Evolutionary conservation across 2,888 invertebrate species (phyloP), one percentile per base, ranked within the genome.

Genomic region (Campopleginae sp.): DNA sequence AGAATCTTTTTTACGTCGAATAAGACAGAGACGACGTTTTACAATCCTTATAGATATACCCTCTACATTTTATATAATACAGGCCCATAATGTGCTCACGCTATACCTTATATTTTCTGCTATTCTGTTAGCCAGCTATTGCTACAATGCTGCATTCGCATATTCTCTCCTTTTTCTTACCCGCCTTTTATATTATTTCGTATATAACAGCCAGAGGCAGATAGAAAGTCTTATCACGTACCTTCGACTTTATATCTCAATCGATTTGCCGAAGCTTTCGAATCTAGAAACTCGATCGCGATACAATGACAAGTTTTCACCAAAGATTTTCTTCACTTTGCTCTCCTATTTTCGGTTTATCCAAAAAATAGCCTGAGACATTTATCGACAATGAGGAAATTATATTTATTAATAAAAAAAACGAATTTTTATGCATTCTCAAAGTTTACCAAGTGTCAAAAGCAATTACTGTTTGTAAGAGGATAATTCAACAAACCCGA

Each of bases 191-290:
- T 77, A 31, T 74, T 8, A 17, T 74, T 23, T 65, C 65, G 51
- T 38, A 54, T 27, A 42, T 27, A 42, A 66, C 42, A 58, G 12
- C 10, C 14, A 46, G 27, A 23, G 42, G 66, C 66, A 72, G 58
- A 80, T 76, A 66, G 68, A 76, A 78, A 85, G 75, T 82, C 85
- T 76, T 61, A 72, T 79, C 85, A 82, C 85, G 85, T 85, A 66
- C 48, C 8, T 76, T 58, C 46, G 65, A 76, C 76, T 84, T 76
- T 76, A 65, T 65, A 72, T 75, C 61, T 42, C 76, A 66, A 68
- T 76, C 61, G 44, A 51, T 72, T 78, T 48, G 51, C 31, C 44
- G n/a, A 71, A 61, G 51, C 19, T 81, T 63, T 61, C 48, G 80
- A 71, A 51, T 76, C 38, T 3, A 38, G 5, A 12, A 23, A 10